phyloP scores from a whole-genome alignment of 2,113 vertebrate genomes.

The Labeo rohita region DNA sequence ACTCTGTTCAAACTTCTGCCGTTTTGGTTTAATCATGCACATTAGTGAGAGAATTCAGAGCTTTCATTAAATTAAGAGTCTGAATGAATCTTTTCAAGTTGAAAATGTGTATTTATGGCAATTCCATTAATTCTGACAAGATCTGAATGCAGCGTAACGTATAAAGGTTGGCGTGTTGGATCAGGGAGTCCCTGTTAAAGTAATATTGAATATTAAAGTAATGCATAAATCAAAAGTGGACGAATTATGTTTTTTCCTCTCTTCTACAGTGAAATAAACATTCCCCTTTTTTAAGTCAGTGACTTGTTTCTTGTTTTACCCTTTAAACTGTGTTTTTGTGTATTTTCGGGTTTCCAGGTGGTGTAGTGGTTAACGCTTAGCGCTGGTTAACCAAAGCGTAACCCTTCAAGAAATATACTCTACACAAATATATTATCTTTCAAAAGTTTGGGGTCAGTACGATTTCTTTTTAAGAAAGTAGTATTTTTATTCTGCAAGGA shows the following conservation, averaged over 20 bases:
- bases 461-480: background rate
- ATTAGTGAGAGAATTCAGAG: background rate
- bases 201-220: background rate
- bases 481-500: background rate
- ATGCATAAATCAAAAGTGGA: background rate
- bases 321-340: background rate
- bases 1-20: background rate
- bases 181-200: background rate
- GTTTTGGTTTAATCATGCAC: background rate
- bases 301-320: background rate
- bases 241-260: background rate
- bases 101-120: background rate
- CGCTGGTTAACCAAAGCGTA: background rate
- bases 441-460: background rate
- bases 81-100: background rate
- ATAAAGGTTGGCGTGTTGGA: background rate
- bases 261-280: slow-evolving; percentile 10
- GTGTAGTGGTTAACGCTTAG: background rate
- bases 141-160: background rate
- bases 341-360: background rate
- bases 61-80: background rate
- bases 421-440: background rate
- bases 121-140: background rate
- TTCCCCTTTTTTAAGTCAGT: background rate
- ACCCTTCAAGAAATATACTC: background rate